These are phyloP conservation scores for Hemibagrus guttatus DNA, from an alignment of 2,797 vertebrate species.

Conservation along the genomic window DNA sequence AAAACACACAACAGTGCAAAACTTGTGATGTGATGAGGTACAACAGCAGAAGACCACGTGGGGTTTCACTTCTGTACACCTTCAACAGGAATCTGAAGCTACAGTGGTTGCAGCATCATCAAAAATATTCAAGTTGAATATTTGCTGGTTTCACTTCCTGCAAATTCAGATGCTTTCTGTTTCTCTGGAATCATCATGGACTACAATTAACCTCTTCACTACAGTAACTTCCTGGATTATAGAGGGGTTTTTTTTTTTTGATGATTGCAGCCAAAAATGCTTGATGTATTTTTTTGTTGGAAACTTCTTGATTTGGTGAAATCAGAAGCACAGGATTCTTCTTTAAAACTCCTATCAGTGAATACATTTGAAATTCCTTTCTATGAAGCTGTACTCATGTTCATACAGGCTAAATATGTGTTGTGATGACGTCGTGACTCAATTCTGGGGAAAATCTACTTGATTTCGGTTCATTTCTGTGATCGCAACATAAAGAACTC, in stretches of 20 bases:
- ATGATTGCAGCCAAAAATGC: too few relatives aligned
- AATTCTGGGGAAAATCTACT: too few relatives aligned
- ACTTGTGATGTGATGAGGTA: background rate
- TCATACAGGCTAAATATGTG: too few relatives aligned
- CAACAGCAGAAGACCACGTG: background rate
- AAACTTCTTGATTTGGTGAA: too few relatives aligned
- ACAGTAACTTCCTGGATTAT: background rate
- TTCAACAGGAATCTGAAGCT: background rate
- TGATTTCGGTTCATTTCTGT: too few relatives aligned
- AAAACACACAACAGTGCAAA: background rate
- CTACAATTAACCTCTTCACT: background rate
- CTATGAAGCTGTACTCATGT: too few relatives aligned
- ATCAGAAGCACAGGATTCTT: too few relatives aligned
- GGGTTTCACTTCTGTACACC: background rate
- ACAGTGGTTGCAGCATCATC: background rate
- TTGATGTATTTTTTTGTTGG: too few relatives aligned
- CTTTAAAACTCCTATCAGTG: too few relatives aligned
- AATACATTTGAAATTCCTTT: too few relatives aligned
- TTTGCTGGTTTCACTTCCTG: background rate
- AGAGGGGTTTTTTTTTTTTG: background rate
- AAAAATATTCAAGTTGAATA: background rate
- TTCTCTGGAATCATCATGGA: background rate
- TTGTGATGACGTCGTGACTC: too few relatives aligned
- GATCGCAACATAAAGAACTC: too few relatives aligned
- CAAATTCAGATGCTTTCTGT: background rate